These are phyloP conservation scores for Elanoides forficatus DNA, from an alignment of 2,113 vertebrate species.

Conservation along the genomic window DNA sequence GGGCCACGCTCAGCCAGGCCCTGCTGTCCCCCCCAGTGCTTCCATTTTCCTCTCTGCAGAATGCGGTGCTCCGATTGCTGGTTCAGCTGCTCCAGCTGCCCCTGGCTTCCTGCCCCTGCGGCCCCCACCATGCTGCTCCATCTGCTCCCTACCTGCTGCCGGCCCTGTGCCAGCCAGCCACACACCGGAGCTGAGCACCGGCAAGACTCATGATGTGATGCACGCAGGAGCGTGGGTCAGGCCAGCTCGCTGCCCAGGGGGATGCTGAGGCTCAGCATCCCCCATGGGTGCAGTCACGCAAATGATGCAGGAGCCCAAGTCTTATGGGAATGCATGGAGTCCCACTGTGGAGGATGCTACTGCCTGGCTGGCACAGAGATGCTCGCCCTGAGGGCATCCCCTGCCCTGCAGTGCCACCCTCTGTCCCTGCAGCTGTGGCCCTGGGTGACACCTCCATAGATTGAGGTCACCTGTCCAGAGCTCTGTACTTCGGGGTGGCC, in stretches of 20 bases:
- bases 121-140: neutral
- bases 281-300: neutral
- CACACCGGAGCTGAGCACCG: fast-evolving
- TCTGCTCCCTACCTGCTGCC: conserved; percentile 1
- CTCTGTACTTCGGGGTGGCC: fast-evolving
- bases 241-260: neutral
- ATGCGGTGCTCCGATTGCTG: neutral
- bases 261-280: neutral
- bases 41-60: neutral
- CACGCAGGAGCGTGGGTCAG: fast-evolving
- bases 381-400: neutral
- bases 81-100: neutral
- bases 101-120: neutral
- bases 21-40: fast-evolving
- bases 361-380: neutral
- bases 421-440: neutral
- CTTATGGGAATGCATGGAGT: neutral
- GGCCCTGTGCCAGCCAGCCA: neutral
- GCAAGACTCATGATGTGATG: neutral
- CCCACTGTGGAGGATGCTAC: fast-evolving
- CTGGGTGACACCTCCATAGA: neutral
- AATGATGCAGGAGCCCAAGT: neutral
- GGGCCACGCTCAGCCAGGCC: fast-evolving
- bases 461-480: neutral
- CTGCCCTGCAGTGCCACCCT: fast-evolving